Conservation (phyloP, 2,113 vertebrate genomes). For the Xiphophorus couchianus region DNA sequence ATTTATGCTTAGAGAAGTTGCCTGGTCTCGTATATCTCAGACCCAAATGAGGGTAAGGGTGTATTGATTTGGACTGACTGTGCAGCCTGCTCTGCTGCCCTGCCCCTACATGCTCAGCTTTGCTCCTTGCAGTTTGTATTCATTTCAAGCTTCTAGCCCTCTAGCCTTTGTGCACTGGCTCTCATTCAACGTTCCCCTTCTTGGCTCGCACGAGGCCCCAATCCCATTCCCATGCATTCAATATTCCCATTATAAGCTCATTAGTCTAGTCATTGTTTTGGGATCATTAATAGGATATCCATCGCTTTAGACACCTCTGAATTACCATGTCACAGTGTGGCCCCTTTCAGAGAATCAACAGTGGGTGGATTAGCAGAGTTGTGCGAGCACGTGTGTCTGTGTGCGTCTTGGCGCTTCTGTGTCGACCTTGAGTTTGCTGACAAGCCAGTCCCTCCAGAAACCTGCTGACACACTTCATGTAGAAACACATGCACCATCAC, state of each 20-base stretch:
- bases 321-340: slow-evolving; percentile 70
- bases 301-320: slow-evolving; percentile 75
- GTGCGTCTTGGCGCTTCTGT: slow-evolving; percentile 8
- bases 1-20: slow-evolving; percentile 76
- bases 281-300: slow-evolving; percentile 75
- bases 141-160: slow-evolving; percentile 65
- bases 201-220: slow-evolving; percentile 62
- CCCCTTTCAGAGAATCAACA: slow-evolving; percentile 50
- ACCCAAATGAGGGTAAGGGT: slow-evolving; percentile 60
- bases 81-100: slow-evolving; percentile 47
- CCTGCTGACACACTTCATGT: slow-evolving; percentile 75
- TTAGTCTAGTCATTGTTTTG: slow-evolving; percentile 76
- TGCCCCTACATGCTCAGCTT: slow-evolving; percentile 43
- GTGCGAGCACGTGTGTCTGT: slow-evolving; percentile 14
- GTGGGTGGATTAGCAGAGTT: slow-evolving; percentile 51
- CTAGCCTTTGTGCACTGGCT: slow-evolving; percentile 67
- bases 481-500: slow-evolving; percentile 45
- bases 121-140: slow-evolving; percentile 67
- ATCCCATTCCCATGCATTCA: slow-evolving; percentile 79
- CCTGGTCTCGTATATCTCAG: slow-evolving; percentile 72
- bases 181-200: slow-evolving; percentile 67
- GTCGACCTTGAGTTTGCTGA: slow-evolving; percentile 78
- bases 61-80: slow-evolving; percentile 75
- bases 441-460: slow-evolving; percentile 68
- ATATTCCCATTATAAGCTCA: slow-evolving; percentile 80